These are phyloP conservation scores for Donacobius atricapilla DNA, from an alignment of 2,113 vertebrate genomes.

Conservation along the genomic window DNA sequence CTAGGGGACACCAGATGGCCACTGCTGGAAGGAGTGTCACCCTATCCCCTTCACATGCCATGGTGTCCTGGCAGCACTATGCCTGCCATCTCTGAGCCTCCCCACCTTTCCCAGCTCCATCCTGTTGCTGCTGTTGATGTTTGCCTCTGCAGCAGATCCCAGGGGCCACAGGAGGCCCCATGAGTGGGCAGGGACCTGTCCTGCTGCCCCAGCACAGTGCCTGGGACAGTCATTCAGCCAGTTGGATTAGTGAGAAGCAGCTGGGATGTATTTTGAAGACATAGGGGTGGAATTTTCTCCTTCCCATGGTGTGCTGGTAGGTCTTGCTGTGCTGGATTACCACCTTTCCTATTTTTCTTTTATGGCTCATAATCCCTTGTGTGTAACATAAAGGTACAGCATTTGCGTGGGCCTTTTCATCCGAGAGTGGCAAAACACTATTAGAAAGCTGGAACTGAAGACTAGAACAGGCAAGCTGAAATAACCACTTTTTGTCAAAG, in stretches of 20 bases:
- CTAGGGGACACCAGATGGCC: not conserved
- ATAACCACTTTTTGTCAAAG: not conserved
- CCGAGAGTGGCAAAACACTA: not conserved
- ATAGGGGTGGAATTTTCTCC: not conserved
- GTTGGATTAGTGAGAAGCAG: not conserved
- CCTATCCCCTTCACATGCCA: not conserved
- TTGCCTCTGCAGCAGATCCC: not conserved
- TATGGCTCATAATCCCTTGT: not conserved
- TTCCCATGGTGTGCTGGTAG: not conserved
- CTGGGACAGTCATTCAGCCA: not conserved
- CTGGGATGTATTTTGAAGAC: not conserved
- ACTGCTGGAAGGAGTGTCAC: not conserved
- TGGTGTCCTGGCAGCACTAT: not conserved
- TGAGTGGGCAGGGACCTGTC: not conserved
- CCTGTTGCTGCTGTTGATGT: not conserved
- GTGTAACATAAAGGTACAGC: not conserved
- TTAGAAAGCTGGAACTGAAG: not conserved
- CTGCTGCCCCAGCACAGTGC: not conserved
- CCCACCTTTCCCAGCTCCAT: not conserved
- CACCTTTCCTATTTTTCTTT: not conserved
- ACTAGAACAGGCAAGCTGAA: not conserved
- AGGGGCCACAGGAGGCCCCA: not conserved
- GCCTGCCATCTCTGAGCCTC: not conserved
- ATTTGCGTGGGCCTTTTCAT: not conserved
- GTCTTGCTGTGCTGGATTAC: not conserved